Base-by-base conservation (phyloP, 2,113 vertebrate species). In the Myotis brandtii region DNA sequence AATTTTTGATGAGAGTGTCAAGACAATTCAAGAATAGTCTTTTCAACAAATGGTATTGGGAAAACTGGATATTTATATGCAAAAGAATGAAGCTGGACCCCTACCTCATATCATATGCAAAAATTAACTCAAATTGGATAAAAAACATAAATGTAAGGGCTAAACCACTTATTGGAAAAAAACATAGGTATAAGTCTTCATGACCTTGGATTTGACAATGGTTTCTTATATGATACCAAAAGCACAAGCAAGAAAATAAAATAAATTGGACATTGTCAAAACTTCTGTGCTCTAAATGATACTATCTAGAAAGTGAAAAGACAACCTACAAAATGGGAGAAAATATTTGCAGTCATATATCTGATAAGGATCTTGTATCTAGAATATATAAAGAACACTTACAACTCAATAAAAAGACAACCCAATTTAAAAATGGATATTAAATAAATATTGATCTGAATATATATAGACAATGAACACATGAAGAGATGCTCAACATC, bases 121-220 rank as follows among this genome's bases (percentile, higher is more conserved):
- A 83, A 66, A 87, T 46, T 83, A 82, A 91, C 34, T 87, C 40
- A 92, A 84, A 88, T 46, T 86, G 46, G 81, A 92, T 88, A 3
- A 88, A 79, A 87, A 86, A 80, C 54, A 37, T n/a, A 64, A 84
- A 52, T 67, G 5, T 87, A 90, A 93, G 76, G 82, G 59, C 43
- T 86, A 93, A 77, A 93, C 48, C 37, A 94, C 70, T 83, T 84
- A 46, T 92, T 94, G 91, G 50, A 76, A 86, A 67, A 82, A 94
- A 95, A 50, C 32, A 73, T 13, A 86, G 34, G 54, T 73, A 25
- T 75, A 88, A 54, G 67, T 89, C 14, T 80, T 94, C 37, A 64
- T 59, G 27, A 54, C 23, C 6, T 70, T 76, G 34, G 67, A 81
- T 82, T 88, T 46, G 70, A 62, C 62, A 87, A 59, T 88, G 32